Evolutionary conservation across 2,113 vertebrate species (phyloP).

Genomic region (Callithrix jacchus): DNA sequence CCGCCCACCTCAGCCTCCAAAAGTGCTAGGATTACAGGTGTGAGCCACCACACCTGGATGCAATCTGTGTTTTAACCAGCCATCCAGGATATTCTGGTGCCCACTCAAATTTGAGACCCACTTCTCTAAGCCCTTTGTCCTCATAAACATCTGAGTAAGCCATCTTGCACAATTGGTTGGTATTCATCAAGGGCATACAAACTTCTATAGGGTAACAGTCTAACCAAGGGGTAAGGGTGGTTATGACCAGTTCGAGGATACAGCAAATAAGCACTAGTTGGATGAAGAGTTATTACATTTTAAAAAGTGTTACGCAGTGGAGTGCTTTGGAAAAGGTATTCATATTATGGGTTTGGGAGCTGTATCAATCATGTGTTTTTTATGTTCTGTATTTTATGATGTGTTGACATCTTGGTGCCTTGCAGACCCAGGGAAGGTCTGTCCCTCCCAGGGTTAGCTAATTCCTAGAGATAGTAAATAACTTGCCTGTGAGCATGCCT

Average conservation of each 20-base stretch:
- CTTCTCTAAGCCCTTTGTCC: neutral
- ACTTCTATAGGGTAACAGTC: neutral
- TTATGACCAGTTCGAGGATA: neutral
- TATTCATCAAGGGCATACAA: neutral
- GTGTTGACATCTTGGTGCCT: neutral
- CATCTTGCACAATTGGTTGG: neutral
- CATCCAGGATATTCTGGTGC: neutral
- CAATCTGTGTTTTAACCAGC: conserved; percentile 10
- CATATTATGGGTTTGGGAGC: neutral
- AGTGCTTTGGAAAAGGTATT: neutral
- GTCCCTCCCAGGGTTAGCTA: neutral
- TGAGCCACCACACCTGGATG: no score
- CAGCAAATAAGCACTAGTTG: neutral
- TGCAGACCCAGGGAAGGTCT: neutral
- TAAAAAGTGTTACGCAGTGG: neutral
- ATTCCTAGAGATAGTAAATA: neutral
- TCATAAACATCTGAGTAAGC: neutral
- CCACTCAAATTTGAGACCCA: neutral
- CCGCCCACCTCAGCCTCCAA: no score
- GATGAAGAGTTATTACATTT: neutral
- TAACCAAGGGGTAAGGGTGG: neutral
- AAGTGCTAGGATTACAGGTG: no score
- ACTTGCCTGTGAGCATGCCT: neutral
- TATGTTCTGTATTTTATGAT: neutral
- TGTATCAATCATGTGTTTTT: neutral